Evolutionary conservation across 2,797 vertebrate species (phyloP), one percentile per base, ranked within the genome.

Genomic region (Acanthurus leucopareius): DNA sequence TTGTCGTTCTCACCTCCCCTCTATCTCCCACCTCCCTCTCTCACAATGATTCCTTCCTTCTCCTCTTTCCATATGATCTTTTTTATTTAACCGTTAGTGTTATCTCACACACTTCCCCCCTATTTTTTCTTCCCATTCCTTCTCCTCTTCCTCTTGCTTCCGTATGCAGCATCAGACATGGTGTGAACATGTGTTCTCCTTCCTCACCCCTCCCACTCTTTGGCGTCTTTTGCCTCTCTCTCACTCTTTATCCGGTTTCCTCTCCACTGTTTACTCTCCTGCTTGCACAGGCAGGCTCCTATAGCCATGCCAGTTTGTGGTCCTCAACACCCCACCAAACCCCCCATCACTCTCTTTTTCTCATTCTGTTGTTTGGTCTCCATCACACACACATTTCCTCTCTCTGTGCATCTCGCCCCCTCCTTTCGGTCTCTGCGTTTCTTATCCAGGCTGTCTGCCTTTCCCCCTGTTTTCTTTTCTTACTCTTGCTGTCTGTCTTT

Each of bases 161-260:
- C 59, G 6, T 52, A 20, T 60, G 66, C 64, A 60, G 45, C 47
- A 42, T 14, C 32, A 53, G 59, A 79, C 58, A 45, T 11, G 47
- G 57, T 62, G 70, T 51, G 67, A 89, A 82, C 69, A 80, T 87
- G 82, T 80, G 76, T 63, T 76, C 73, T 16, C 54, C 74, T 60
- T 76, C 80, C 17, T 76, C 75, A 61, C 60, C 62, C 66, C 64
- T 67, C 83, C 84, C 78, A 74, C 68, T 79, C 85, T 28, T 59
- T 61, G 56, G 17, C 32, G 2, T 82, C 49, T 53, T 68, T 35
- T 52, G 16, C 45, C 25, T 75, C 60, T 10, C 16, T 57, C 51
- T 8, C 51, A 35, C 73, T 75, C 73, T 51, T 59, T 3, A 48
- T 73, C 67, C 47, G 8, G 0, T 14, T 60, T 56, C 61, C 60